Conservation (phyloP, 2,797 vertebrate species). For the Alfaro cultratus region DNA sequence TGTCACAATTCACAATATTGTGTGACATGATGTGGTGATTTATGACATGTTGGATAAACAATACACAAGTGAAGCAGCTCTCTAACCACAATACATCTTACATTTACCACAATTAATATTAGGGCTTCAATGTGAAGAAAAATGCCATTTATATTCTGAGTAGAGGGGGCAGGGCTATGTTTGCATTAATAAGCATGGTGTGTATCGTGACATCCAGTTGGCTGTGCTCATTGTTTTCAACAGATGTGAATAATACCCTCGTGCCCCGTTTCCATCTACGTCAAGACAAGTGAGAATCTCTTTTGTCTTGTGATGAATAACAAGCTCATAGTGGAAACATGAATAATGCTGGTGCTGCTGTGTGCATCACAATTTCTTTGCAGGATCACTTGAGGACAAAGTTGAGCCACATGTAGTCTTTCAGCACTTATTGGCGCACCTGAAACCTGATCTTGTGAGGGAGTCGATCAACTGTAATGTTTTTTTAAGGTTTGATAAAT, state of each 20-base stretch:
- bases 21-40: slow-evolving; percentile 42
- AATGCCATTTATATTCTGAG: slow-evolving; percentile 73
- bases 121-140: slow-evolving; percentile 64
- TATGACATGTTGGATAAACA: slow-evolving; percentile 52
- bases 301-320: slow-evolving; percentile 82
- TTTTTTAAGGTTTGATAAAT: background rate
- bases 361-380: slow-evolving; percentile 57
- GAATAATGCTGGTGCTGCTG: slow-evolving; percentile 68
- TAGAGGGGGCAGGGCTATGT: slow-evolving; percentile 67
- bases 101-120: slow-evolving; percentile 78
- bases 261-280: slow-evolving; percentile 79
- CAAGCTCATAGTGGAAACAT: slow-evolving; percentile 73
- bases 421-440: slow-evolving; percentile 48
- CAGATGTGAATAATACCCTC: slow-evolving; percentile 80
- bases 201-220: slow-evolving; percentile 76
- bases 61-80: slow-evolving; percentile 55
- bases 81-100: slow-evolving; percentile 67
- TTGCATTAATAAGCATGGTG: slow-evolving; percentile 75
- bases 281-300: slow-evolving; percentile 75
- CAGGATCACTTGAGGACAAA: slow-evolving; percentile 53
- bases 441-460: slow-evolving; percentile 16
- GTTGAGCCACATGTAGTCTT: slow-evolving; percentile 39
- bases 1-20: background rate
- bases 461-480: background rate
- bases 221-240: slow-evolving; percentile 73